Base-by-base conservation (phyloP, 2,797 vertebrate genomes). In the Amblyraja radiata region DNA sequence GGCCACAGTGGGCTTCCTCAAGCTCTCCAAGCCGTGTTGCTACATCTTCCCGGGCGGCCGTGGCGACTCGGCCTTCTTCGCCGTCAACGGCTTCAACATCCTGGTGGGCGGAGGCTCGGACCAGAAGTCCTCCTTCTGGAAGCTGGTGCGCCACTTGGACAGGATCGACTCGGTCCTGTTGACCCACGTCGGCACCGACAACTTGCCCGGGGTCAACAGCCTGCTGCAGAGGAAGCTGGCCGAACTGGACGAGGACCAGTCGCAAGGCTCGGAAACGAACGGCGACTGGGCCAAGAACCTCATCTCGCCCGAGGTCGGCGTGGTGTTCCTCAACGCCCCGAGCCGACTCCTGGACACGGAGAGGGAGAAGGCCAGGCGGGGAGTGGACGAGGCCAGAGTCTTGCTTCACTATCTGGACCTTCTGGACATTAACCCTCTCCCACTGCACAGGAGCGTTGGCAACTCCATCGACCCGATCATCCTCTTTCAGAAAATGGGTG, bases 401-500 rank as follows among this genome's bases (percentile, higher is more conserved):
- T 96, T 97, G 0, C 95, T 98, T 79, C 95, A 96, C 93, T 96
- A 95, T 94, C 94, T 99, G 93, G 95, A 97, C 9, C 97, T 93
- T 93, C 90, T 99, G 93, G 95, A 96, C 1, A 96, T 99, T 79
- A 93, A 32, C 0, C 97, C 98, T 0, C 95, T 97, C 90, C 96
- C 95, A 0, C 95, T 99, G 92, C 95, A 94, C 68, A 96, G 98
- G 0, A 94, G 95, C 0, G 93, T 76, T 0, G 95, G 95, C 39
- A 94, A 97, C 0, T 93, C 88, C 1, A 94, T 97, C 0, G 96
- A 98, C 93, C 98, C 98, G 6, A 94, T 97, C 0, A 97, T 98
- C 93, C 95, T 99, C 86, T 99, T 99, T 93, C 97, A 98, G 90
- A 99, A 99, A 95, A 98, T 99, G 98, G 99, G 99, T 0, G 98